phyloP scores from a whole-genome alignment of 2,888 invertebrate species.

The Mimachlamys varia region DNA sequence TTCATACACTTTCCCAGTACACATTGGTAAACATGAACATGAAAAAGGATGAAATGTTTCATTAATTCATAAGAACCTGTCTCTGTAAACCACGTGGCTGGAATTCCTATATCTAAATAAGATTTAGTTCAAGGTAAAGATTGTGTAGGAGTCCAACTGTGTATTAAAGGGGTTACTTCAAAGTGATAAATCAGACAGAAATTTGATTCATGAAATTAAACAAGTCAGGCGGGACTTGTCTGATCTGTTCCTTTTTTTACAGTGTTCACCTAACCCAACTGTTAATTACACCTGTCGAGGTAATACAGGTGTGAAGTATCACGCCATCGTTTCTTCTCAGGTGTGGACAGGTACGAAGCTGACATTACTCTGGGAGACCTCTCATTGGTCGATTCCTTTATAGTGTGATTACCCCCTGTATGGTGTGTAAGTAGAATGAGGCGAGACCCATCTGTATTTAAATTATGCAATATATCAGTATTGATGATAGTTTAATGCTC shows the following conservation, averaged over 20 bases:
- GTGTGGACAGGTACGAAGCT: slow-evolving; percentile 1
- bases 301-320: slow-evolving; percentile 7
- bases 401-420: not conserved
- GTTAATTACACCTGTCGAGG: slow-evolving; percentile 10
- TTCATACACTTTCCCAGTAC: too few relatives aligned
- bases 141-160: too few relatives aligned
- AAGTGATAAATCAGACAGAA: not conserved
- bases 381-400: not conserved
- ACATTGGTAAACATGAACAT: too few relatives aligned
- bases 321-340: not conserved
- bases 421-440: not conserved
- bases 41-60: too few relatives aligned
- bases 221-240: not conserved
- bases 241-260: not conserved
- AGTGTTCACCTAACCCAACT: not conserved
- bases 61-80: too few relatives aligned
- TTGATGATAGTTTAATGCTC: not conserved
- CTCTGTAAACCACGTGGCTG: too few relatives aligned
- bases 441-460: not conserved
- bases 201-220: not conserved
- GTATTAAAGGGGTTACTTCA: too few relatives aligned
- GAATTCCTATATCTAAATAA: too few relatives aligned
- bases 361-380: not conserved
- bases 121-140: too few relatives aligned
- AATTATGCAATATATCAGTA: not conserved